phyloP scores from a whole-genome alignment of 2,888 invertebrate species.

The Luperina nickerlii region DNA sequence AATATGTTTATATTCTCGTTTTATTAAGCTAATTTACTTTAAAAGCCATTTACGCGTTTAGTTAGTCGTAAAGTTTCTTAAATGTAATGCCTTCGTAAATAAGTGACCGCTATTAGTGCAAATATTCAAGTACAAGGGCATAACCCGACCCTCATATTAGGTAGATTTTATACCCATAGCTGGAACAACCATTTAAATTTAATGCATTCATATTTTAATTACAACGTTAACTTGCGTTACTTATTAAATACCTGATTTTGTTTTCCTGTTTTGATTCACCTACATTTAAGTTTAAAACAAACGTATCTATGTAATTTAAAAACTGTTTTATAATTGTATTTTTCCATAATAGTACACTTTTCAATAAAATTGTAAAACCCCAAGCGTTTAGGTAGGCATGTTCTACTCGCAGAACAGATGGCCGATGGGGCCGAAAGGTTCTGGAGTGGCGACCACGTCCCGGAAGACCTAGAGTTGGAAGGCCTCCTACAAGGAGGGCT shows the following conservation, averaged over 20 bases:
- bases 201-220: background rate
- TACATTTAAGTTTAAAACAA: background rate
- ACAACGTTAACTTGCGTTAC: background rate
- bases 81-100: constrained; percentile 29
- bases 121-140: background rate
- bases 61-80: constrained; percentile 23
- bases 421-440: no score
- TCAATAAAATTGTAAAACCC: background rate
- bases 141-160: background rate
- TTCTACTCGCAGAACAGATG: no score
- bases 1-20: constrained; percentile 60
- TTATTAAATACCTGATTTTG: background rate
- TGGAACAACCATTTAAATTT: background rate
- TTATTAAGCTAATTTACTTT: constrained; percentile 40
- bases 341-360: background rate
- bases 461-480: no score
- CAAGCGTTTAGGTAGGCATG: background rate
- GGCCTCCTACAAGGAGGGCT: no score
- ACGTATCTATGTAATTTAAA: background rate
- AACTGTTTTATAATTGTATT: no score
- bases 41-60: constrained; percentile 21
- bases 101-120: constrained; percentile 9
- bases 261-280: background rate
- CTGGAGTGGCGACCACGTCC: no score
- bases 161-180: background rate